A percentile compares a stretch with the other conserved stretches of the same genome.
Conservation (phyloP, 2,888 invertebrate genomes). For the Cryptocephalus moraei region DNA sequence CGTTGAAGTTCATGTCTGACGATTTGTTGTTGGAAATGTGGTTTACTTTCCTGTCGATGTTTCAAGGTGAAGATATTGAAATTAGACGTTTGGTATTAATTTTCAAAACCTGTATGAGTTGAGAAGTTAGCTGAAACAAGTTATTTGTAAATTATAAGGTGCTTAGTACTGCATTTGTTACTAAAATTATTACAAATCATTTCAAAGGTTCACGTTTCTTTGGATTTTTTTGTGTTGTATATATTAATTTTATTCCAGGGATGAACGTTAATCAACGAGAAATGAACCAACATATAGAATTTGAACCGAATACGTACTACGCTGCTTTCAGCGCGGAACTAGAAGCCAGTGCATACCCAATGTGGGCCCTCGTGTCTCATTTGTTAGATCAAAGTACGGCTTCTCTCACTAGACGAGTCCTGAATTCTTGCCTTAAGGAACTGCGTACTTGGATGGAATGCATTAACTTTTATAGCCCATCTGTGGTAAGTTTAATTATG, state of each 20-base stretch:
- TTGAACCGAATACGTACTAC: conserved; percentile 94
- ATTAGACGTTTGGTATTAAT: neutral
- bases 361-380: conserved; percentile 95
- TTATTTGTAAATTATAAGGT: no score
- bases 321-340: conserved; percentile 96
- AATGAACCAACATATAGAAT: conserved; percentile 84
- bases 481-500: conserved; percentile 44
- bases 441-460: conserved; percentile 84
- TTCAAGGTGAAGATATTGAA: conserved; percentile 63
- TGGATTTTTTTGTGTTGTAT: neutral
- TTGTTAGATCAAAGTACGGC: conserved; percentile 64
- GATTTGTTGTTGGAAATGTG: conserved; percentile 87
- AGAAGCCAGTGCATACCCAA: conserved; percentile 93
- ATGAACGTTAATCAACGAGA: conserved; percentile 96
- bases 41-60: conserved; percentile 88
- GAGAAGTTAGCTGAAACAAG: no score
- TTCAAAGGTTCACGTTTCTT: no score
- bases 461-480: conserved; percentile 61
- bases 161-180: no score
- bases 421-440: conserved; percentile 65
- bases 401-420: conserved; percentile 62
- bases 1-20: conserved; percentile 80
- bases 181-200: no score
- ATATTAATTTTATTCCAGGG: conserved; percentile 42
- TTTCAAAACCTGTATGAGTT: neutral